These are phyloP conservation scores for Thecocarcelia acutangulata DNA, from an alignment of 2,888 invertebrate species.

Conservation along the genomic window DNA sequence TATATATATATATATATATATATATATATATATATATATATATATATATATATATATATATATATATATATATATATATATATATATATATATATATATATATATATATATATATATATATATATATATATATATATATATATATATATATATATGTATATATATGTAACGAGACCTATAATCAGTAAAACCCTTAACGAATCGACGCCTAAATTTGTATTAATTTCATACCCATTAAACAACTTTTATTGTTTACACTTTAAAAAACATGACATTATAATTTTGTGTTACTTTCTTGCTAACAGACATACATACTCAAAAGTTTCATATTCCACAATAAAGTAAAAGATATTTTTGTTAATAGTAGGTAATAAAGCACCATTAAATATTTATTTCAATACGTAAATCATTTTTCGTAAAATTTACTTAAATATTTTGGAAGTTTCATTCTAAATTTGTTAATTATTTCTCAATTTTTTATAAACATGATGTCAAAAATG, in stretches of 20 bases:
- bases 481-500: conserved; percentile 47
- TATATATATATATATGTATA: too few relatives aligned
- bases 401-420: conserved; percentile 2
- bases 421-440: conserved; percentile 53
- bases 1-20: too few relatives aligned
- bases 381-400: conserved; percentile 46
- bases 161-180: too few relatives aligned
- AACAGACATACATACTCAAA: not conserved
- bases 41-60: conserved; percentile 16
- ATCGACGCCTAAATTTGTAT: conserved; percentile 3
- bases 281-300: too few relatives aligned
- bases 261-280: too few relatives aligned
- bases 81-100: conserved; percentile 59
- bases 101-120: conserved; percentile 80
- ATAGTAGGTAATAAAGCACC: conserved; percentile 47
- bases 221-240: conserved; percentile 21
- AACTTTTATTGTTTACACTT: not conserved
- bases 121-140: conserved; percentile 70
- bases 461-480: conserved; percentile 47
- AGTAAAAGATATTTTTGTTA: conserved; percentile 10
- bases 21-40: conserved; percentile 1
- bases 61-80: conserved; percentile 35
- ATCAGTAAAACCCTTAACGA: not conserved
- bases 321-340: conserved; percentile 5
- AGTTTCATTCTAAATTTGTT: conserved; percentile 16